Percentiles rank a stretch among this genome's conserved stretches.
phyloP scores from a whole-genome alignment of 1,140 invertebrate genomes.

The Saccostrea glomerata region DNA sequence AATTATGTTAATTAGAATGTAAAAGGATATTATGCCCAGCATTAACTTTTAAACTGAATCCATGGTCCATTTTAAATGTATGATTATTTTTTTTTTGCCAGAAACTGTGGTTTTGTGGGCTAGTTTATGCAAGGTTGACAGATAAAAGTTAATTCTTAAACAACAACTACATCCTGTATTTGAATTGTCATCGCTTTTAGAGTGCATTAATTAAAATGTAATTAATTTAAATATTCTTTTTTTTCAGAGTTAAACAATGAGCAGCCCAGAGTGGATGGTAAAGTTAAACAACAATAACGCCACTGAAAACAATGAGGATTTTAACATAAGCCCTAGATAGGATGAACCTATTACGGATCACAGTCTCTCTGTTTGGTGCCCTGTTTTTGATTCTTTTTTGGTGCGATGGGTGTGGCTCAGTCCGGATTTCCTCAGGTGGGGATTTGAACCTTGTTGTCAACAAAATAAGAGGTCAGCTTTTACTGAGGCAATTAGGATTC shows the following conservation, averaged over 20 bases:
- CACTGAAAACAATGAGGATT: no score
- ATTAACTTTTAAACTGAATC: no score
- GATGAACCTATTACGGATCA: conserved; percentile 1
- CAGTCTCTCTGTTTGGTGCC: neutral
- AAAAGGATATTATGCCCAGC: no score
- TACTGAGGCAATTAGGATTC: neutral
- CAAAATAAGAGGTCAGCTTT: neutral
- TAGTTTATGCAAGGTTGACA: neutral
- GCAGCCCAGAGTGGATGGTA: neutral
- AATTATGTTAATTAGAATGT: no score
- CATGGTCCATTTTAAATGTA: no score
- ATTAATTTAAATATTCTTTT: neutral
- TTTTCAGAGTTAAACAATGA: neutral
- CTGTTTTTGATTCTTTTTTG: conserved; percentile 1
- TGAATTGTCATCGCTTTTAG: neutral
- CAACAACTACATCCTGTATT: no score
- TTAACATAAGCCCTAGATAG: neutral
- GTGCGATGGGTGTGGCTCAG: conserved; percentile 1
- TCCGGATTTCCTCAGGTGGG: neutral
- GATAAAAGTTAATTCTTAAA: no score
- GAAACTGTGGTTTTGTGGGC: no score
- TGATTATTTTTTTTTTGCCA: no score
- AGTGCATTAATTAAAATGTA: neutral
- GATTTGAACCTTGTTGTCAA: neutral
- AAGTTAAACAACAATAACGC: no score